phyloP scores from a whole-genome alignment of 1,140 invertebrate species.

The Paraescarpia echinospica region DNA sequence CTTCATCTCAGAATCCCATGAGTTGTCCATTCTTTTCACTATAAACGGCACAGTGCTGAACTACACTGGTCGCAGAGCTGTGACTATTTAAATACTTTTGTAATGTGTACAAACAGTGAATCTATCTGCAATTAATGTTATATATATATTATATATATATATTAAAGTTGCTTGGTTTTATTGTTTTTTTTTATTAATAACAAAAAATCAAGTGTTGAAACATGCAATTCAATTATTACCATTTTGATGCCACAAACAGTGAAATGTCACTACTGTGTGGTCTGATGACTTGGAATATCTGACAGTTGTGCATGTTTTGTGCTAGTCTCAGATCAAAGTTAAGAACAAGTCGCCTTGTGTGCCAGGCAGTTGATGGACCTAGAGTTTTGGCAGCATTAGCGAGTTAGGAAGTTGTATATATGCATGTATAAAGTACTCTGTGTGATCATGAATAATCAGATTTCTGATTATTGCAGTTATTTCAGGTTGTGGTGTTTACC shows the following conservation, averaged over 20 bases:
- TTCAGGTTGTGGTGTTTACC: not conserved
- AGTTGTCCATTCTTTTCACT: not conserved
- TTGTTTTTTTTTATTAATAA: not conserved
- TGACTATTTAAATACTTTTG: not conserved
- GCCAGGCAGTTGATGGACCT: not conserved
- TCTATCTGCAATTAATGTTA: not conserved
- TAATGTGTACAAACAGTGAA: not conserved
- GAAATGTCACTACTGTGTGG: not conserved
- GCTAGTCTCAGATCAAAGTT: not conserved
- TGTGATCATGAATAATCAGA: not conserved
- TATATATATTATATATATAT: not conserved
- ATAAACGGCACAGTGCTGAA: not conserved
- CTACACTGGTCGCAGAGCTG: not conserved
- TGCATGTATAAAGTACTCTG: not conserved
- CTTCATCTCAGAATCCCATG: not conserved
- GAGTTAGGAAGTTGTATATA: not conserved
- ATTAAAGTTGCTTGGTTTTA: not conserved
- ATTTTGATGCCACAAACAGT: not conserved
- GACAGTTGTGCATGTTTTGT: not conserved
- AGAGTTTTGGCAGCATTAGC: not conserved
- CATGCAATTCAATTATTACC: not conserved
- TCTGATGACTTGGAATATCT: not conserved
- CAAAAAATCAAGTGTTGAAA: not conserved
- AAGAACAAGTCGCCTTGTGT: not conserved
- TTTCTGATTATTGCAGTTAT: not conserved